phyloP scores from a whole-genome alignment of 1,140 invertebrate species.

The Meloidogyne chitwoodi region DNA sequence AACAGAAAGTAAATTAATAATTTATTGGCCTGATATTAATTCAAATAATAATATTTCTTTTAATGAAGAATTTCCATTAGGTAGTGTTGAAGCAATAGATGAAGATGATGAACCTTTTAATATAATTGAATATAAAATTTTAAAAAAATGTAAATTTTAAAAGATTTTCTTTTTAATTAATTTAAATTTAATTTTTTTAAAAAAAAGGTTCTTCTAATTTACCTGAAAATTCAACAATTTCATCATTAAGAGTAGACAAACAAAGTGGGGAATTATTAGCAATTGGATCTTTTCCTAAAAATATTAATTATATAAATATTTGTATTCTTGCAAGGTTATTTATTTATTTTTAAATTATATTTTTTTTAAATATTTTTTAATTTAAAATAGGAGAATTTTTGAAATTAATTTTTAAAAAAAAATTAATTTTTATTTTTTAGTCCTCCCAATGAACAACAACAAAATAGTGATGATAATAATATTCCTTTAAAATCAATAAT shows the following conservation, averaged over 20 bases:
- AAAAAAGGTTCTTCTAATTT: no score
- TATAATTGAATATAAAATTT: conserved; percentile 26
- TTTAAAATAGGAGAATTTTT: not conserved
- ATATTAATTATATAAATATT: conserved; percentile 6
- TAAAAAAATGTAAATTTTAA: conserved; percentile 33
- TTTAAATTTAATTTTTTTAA: no score
- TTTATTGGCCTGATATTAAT: not conserved
- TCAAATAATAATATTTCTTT: not conserved
- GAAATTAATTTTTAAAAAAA: not conserved
- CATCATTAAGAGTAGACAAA: conserved; percentile 13
- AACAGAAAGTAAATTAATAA: conserved; percentile 1
- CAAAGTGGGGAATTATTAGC: conserved; percentile 5
- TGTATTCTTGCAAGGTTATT: not conserved
- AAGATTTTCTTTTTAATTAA: not conserved
- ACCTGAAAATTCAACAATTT: not conserved
- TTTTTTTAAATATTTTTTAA: no score
- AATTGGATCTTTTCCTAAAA: not conserved
- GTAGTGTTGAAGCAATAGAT: conserved; percentile 28
- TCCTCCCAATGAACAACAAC: not conserved
- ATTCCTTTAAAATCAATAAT: not conserved
- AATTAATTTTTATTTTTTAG: not conserved
- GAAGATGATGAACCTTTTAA: conserved; percentile 37
- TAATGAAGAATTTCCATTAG: conserved; percentile 8
- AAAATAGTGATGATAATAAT: not conserved
- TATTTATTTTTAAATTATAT: not conserved